Evolutionary conservation across 2,797 vertebrate genomes (phyloP).

Genomic region (Acomys russatus): DNA sequence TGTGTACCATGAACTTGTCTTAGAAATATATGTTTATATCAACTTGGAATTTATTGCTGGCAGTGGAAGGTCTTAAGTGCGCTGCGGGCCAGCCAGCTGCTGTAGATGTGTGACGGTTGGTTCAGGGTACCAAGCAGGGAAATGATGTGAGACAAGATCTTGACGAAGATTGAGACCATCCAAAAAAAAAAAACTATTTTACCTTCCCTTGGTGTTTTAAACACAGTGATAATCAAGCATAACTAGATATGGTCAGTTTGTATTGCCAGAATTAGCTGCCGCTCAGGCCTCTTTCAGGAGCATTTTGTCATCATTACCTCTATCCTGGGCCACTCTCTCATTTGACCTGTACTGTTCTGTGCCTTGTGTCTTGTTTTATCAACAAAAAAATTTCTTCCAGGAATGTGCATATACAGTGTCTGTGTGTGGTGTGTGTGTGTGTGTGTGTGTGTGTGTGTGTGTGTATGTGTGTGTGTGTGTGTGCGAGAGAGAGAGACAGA

Average conservation of each 20-base stretch:
- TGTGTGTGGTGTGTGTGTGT: neutral
- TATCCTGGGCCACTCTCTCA: neutral
- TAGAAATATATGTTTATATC: constrained; percentile 20
- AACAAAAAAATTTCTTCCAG: neutral
- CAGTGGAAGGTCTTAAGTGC: neutral
- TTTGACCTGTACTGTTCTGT: neutral
- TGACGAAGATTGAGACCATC: neutral
- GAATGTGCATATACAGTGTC: neutral
- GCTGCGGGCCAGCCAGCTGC: neutral
- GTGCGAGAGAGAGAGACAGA: neutral
- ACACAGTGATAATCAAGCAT: neutral
- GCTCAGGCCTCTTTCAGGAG: neutral
- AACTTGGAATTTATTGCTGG: neutral
- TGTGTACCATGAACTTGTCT: constrained; percentile 48
- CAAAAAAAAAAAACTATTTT: neutral
- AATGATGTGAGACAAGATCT: neutral
- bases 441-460: neutral
- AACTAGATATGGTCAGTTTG: neutral
- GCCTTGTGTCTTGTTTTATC: neutral
- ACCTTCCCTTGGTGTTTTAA: constrained; percentile 47
- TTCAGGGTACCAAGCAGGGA: neutral
- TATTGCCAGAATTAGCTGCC: neutral
- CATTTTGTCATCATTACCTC: neutral
- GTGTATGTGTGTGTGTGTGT: neutral
- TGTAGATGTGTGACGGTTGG: neutral